phyloP scores from a whole-genome alignment of 2,888 invertebrate species.

The Cataglyphis rosenhaueri region DNA sequence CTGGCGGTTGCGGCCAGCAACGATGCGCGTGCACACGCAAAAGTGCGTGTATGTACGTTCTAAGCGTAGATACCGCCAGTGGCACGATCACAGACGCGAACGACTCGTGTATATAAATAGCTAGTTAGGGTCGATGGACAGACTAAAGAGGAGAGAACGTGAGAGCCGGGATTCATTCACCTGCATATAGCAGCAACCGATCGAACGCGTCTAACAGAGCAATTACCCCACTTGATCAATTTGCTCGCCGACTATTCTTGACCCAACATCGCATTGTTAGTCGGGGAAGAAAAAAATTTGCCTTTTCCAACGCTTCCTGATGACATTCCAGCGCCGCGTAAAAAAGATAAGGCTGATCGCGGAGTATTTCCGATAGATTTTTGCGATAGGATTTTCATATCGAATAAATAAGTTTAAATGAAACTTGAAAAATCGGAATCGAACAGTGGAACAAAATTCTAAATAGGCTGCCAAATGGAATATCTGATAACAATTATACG shows the following conservation, averaged over 20 bases:
- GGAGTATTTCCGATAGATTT: constrained; percentile 13
- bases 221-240: constrained; percentile 30
- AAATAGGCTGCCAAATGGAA: not conserved
- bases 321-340: not conserved
- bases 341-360: not conserved
- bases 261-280: not conserved
- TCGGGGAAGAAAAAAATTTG: not conserved
- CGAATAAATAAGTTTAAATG: not conserved
- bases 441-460: not conserved
- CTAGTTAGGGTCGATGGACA: constrained; percentile 84
- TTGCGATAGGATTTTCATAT: not conserved
- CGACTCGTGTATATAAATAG: constrained; percentile 81
- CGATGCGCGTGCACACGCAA: constrained; percentile 28
- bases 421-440: not conserved
- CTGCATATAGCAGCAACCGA: constrained; percentile 58
- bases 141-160: constrained; percentile 77
- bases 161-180: constrained; percentile 77
- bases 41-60: constrained; percentile 55
- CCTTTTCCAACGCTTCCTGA: not conserved
- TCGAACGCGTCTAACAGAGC: constrained; percentile 25
- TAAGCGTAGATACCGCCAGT: constrained; percentile 57
- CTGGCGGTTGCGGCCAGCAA: not conserved
- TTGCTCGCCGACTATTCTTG: not conserved
- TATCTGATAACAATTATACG: not conserved
- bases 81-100: constrained; percentile 71